Evolutionary conservation across 2,888 invertebrate species (phyloP).

Genomic region (Agriopis leucophaearia): DNA sequence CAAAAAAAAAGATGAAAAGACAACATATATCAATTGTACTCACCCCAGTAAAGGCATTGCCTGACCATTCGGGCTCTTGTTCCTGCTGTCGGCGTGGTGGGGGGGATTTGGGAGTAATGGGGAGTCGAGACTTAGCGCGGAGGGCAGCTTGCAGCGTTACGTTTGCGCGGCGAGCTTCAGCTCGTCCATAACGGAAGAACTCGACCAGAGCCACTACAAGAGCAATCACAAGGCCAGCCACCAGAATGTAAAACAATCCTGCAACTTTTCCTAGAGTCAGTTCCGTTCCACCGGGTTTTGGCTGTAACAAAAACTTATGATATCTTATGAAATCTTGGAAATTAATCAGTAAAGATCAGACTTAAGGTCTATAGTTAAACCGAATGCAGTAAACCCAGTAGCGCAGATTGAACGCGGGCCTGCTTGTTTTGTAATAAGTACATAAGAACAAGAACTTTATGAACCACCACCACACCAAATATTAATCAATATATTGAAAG

Average conservation of each 20-base stretch:
- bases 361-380: no score
- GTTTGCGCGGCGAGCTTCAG: constrained; percentile 92
- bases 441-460: no score
- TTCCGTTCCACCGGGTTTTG: constrained; percentile 90
- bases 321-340: neutral
- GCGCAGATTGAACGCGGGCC: no score
- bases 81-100: constrained; percentile 62
- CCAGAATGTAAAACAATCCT: constrained; percentile 98
- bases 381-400: no score
- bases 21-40: constrained; percentile 44
- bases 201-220: constrained; percentile 96
- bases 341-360: neutral
- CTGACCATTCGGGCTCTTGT: constrained; percentile 78
- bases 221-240: constrained; percentile 95
- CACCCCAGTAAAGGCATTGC: constrained; percentile 73
- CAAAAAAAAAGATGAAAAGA: neutral
- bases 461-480: no score
- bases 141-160: constrained; percentile 93
- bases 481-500: no score
- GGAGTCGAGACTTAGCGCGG: constrained; percentile 90
- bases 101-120: constrained; percentile 38
- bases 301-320: constrained; percentile 66
- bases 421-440: no score
- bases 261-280: constrained; percentile 98
- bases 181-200: constrained; percentile 96